Evolutionary conservation across 2,113 vertebrate genomes (phyloP).

Genomic region (Dipodomys stephensi): DNA sequence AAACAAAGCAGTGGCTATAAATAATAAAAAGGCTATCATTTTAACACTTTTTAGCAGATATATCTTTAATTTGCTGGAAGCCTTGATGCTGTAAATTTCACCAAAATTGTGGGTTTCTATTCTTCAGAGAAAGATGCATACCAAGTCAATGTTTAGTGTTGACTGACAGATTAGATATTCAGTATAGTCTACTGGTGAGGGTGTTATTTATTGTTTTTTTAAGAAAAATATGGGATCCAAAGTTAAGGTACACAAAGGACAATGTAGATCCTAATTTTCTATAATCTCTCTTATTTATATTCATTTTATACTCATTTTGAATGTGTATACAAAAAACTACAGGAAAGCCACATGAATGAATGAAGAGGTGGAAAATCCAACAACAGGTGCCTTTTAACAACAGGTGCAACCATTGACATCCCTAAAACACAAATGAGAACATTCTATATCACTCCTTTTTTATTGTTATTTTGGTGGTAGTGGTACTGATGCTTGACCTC

Average conservation of each 20-base stretch:
- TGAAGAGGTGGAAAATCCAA: not conserved
- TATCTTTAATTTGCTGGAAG: not conserved
- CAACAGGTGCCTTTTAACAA: not conserved
- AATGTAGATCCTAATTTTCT: slow-evolving; percentile 38
- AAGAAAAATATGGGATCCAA: not conserved
- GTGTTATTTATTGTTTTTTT: not conserved
- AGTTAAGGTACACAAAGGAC: slow-evolving; percentile 6
- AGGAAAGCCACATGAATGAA: not conserved
- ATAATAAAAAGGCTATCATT: not conserved
- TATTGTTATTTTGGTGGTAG: too few species aligned
- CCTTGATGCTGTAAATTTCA: not conserved
- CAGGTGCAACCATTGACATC: not conserved
- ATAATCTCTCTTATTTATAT: not conserved
- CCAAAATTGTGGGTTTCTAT: not conserved
- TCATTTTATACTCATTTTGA: slow-evolving; percentile 1
- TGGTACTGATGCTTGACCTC: too few species aligned
- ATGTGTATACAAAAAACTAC: not conserved
- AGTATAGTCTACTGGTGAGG: not conserved
- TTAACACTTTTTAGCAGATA: not conserved
- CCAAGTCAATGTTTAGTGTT: slow-evolving; percentile 42
- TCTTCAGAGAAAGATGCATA: not conserved
- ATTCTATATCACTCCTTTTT: too few species aligned
- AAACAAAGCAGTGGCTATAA: slow-evolving; percentile 10
- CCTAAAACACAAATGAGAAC: not conserved
- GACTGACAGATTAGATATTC: not conserved